phyloP scores from a whole-genome alignment of 2,797 vertebrate genomes.

The Peromyscus nudipes region DNA sequence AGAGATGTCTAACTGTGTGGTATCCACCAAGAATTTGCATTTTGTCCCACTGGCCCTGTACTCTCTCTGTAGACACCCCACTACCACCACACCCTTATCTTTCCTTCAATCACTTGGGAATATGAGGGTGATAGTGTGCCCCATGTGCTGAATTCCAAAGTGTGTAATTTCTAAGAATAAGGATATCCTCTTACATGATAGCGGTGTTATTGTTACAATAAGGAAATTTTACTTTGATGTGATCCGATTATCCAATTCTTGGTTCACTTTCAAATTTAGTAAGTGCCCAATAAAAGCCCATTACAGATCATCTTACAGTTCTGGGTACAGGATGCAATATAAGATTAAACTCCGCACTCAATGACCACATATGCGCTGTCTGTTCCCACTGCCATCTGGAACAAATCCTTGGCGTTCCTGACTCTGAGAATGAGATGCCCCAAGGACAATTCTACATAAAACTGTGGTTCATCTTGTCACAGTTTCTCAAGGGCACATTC shows the following conservation, averaged over 20 bases:
- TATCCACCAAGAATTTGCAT: neutral
- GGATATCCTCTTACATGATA: neutral
- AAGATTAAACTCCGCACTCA: neutral
- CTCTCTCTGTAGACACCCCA: neutral
- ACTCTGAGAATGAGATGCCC: neutral
- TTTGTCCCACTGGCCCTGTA: neutral
- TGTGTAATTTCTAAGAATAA: conserved; percentile 57
- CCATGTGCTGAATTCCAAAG: neutral
- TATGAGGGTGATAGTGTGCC: neutral
- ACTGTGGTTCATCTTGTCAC: neutral
- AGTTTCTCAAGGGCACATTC: neutral
- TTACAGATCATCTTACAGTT: neutral
- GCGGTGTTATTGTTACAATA: conserved; percentile 50
- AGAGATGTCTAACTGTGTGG: neutral
- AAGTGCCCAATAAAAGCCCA: conserved; percentile 21
- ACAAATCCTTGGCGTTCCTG: neutral
- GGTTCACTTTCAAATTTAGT: conserved; percentile 2
- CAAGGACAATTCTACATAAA: neutral
- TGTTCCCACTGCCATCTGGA: neutral
- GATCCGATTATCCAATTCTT: neutral
- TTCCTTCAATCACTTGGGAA: neutral
- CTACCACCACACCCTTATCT: neutral
- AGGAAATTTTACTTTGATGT: conserved; percentile 48
- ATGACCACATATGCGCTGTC: neutral
- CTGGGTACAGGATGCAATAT: neutral